Evolutionary conservation across 2,888 invertebrate genomes (phyloP).

Genomic region (Netelia fuscicornis): DNA sequence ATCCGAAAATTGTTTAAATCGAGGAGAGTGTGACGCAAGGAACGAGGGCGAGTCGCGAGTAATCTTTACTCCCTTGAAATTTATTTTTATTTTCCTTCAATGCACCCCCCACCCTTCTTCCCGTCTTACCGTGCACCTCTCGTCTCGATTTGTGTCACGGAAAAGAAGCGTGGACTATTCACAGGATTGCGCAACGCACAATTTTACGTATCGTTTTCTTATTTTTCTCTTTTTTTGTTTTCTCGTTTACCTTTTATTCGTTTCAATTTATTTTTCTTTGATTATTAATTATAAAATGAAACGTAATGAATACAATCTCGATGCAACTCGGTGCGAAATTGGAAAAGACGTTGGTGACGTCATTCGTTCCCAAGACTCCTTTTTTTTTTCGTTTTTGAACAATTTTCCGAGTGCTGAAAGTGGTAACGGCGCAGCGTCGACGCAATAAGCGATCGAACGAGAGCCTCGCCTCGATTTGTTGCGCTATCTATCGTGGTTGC

Average conservation of each 20-base stretch:
- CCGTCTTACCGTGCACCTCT: neutral
- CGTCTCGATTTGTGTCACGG: constrained; percentile 7
- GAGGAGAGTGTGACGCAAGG: neutral
- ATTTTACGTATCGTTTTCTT: constrained; percentile 32
- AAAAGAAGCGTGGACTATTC: constrained; percentile 25
- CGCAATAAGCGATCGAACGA: constrained; percentile 49
- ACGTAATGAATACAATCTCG: neutral
- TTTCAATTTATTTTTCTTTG: constrained; percentile 7
- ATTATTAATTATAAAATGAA: constrained; percentile 17
- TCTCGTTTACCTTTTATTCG: constrained; percentile 30
- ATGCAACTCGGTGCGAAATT: constrained; percentile 32
- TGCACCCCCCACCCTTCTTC: neutral
- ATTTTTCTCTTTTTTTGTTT: neutral
- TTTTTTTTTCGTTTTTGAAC: constrained; percentile 2
- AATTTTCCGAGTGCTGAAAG: constrained; percentile 44
- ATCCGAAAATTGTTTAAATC: neutral
- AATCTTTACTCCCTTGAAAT: neutral
- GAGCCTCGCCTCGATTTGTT: constrained; percentile 29
- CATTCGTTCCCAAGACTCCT: neutral
- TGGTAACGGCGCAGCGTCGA: constrained; percentile 39
- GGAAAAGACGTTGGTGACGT: constrained; percentile 28
- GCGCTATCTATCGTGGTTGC: neutral
- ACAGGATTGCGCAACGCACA: constrained; percentile 57
- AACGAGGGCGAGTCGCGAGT: neutral
- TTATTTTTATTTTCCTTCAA: neutral